A percentile compares a stretch with the other conserved stretches of the same genome.
These are phyloP conservation scores for Electrona antarctica DNA, from an alignment of 2,113 vertebrate genomes.

Conservation along the genomic window DNA sequence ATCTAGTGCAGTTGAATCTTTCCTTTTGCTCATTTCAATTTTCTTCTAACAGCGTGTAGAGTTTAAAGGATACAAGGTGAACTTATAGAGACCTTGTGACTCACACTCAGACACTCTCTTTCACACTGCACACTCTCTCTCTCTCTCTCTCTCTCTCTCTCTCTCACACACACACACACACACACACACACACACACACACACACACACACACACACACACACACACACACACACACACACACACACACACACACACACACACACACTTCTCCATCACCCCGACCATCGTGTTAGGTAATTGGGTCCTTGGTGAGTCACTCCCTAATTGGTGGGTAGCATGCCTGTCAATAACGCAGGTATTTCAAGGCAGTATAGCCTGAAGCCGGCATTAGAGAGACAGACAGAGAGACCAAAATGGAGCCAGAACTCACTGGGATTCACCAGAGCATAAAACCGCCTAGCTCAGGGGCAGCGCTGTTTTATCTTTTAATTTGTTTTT, in stretches of 20 bases:
- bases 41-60: too few relatives aligned
- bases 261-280: conserved; percentile 46
- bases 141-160: neutral
- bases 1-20: neutral
- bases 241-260: neutral
- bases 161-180: conserved; percentile 19
- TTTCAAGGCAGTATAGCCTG: conserved; percentile 28
- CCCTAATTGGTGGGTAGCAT: conserved; percentile 61
- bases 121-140: conserved; percentile 11
- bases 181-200: conserved; percentile 11
- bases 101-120: neutral
- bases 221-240: neutral
- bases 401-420: conserved; percentile 20
- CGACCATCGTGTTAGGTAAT: conserved; percentile 55
- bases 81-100: neutral
- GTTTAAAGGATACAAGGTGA: too few relatives aligned
- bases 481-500: conserved; percentile 46
- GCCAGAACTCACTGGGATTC: conserved; percentile 16
- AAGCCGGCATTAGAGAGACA: conserved; percentile 30
- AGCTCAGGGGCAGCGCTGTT: conserved; percentile 20
- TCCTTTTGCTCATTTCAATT: conserved; percentile 17
- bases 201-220: neutral
- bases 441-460: conserved; percentile 9
- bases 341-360: conserved; percentile 60
- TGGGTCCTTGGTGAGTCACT: conserved; percentile 56